phyloP scores from a whole-genome alignment of 2,888 invertebrate genomes.

The Tipula helvola region DNA sequence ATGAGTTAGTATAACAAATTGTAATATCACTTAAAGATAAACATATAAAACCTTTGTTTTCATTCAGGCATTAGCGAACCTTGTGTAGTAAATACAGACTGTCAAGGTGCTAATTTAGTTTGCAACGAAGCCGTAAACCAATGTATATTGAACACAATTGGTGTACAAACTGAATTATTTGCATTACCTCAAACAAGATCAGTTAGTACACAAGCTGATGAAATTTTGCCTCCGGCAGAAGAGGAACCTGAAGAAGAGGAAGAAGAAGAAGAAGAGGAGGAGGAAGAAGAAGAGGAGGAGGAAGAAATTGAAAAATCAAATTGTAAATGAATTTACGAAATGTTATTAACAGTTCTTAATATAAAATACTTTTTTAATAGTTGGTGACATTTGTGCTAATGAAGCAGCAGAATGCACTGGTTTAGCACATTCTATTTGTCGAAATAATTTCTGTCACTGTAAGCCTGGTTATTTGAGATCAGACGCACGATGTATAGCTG shows the following conservation, averaged over 20 bases:
- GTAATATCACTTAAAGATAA: too few relatives aligned
- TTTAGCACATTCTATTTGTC: conserved; percentile 29
- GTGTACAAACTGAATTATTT: neutral
- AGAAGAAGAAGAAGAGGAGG: neutral
- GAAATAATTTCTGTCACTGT: conserved; percentile 28
- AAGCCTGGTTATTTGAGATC: conserved; percentile 28
- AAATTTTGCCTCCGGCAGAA: neutral
- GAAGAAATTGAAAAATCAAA: neutral
- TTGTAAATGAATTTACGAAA: neutral
- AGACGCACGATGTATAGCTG: conserved; percentile 31
- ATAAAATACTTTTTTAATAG: neutral
- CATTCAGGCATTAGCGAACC: conserved; percentile 25
- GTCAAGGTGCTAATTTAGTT: conserved; percentile 20
- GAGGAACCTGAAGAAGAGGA: neutral
- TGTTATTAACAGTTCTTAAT: neutral
- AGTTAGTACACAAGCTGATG: neutral
- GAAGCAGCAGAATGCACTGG: conserved; percentile 24
- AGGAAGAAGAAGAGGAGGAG: neutral
- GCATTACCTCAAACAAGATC: neutral
- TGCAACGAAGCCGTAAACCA: neutral
- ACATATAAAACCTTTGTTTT: neutral
- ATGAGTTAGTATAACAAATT: conserved; percentile 23
- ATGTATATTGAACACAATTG: neutral
- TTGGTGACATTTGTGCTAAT: conserved; percentile 15
- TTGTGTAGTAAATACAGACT: conserved; percentile 33